Evolutionary conservation across 2,797 vertebrate genomes (phyloP), one percentile per base, ranked within the genome.

Genomic region (Podarcis lilfordi): DNA sequence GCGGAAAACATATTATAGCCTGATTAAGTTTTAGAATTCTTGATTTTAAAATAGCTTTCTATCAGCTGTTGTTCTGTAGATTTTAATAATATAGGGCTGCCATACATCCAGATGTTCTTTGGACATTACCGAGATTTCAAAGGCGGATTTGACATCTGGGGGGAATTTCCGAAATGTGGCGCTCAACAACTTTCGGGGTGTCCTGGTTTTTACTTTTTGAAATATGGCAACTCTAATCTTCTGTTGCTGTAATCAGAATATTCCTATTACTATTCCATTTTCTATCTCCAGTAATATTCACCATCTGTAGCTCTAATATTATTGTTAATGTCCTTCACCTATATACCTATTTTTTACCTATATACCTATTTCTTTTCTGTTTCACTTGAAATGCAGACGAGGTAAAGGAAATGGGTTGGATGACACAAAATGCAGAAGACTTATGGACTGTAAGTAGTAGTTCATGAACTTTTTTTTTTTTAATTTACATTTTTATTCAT

Each of bases 401-500:
- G 59, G 81, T 82, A 85, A 77, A 86, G 80, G 76, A 86, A 85
- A 91, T 81, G 66, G 66, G 78, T 86, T 84, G 61, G 88, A 85
- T 29, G 32, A 72, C 19, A 88, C 85, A 89, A 92, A 91, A 77
- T 84, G 37, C 40, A 88, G 83, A 72, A 86, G 78, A 93, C 17
- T 92, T 91, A 86, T 82, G 61, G 85, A 89, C 66, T 88, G 84
- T 89, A 92, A 91, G 71, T 78, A 85, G 43, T 84, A 89, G 80
- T 93, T 90, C 1, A 35, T 83, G 37, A 87, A 29, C 75, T 92
- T 91, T 93, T 92, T 91, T 93, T 92, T 86, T 15, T 13, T 17
- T 5, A 64, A 94, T 93, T 93, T 94, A 88, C 91, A 92, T 94
- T 92, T 95, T 94, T 90, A 94, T 95, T 92, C 89, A 55, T 74